phyloP scores from a whole-genome alignment of 2,797 vertebrate genomes.

The Poecilia velifera region DNA sequence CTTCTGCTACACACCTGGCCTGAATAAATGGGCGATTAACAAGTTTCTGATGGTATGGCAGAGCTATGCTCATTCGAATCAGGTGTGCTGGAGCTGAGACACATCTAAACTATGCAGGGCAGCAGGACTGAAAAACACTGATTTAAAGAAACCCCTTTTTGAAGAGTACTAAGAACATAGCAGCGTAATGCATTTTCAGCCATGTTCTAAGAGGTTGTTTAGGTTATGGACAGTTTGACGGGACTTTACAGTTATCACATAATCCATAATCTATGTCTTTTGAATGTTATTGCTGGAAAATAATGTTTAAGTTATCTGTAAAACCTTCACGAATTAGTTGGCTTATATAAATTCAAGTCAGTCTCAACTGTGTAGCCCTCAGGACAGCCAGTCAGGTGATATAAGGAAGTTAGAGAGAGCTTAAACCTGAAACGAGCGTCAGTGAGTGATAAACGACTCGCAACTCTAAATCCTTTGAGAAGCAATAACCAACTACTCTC shows the following conservation, averaged over 20 bases:
- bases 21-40: no score
- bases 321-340: conserved; percentile 27
- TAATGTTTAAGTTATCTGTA: conserved; percentile 15
- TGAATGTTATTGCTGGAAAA: conserved; percentile 9
- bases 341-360: conserved; percentile 28
- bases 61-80: no score
- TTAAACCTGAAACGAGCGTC: conserved; percentile 50
- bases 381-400: conserved; percentile 55
- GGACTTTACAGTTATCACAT: background rate
- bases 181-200: background rate
- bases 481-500: conserved; percentile 37
- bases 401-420: conserved; percentile 55
- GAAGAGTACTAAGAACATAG: background rate
- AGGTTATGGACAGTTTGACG: background rate
- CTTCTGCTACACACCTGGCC: no score
- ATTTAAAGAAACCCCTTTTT: background rate
- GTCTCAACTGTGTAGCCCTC: conserved; percentile 30
- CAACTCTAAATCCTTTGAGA: conserved; percentile 35
- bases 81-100: no score
- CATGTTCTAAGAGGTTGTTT: background rate
- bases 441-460: conserved; percentile 31
- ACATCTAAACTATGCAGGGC: no score
- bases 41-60: no score
- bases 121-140: no score
- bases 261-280: background rate